Evolutionary conservation across 2,888 invertebrate species (phyloP).

Genomic region (Piscicola geometra): DNA sequence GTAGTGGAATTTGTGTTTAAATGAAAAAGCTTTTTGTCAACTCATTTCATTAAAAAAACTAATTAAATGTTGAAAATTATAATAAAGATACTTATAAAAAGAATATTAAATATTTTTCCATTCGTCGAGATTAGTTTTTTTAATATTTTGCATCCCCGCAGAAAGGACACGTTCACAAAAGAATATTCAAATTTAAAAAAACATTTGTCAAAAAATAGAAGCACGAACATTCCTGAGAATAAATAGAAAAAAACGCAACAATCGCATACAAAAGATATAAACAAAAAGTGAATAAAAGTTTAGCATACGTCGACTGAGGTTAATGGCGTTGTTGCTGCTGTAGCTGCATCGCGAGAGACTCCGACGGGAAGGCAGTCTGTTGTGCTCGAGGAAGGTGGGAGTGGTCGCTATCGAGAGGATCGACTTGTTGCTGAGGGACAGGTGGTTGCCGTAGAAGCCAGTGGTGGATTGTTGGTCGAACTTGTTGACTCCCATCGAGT

Average conservation of each 20-base stretch:
- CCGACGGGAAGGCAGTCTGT: slow-evolving; percentile 14
- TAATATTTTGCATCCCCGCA: too few species aligned
- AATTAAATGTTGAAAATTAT: too few species aligned
- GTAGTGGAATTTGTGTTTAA: too few species aligned
- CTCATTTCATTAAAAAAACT: too few species aligned
- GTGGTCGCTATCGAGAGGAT: slow-evolving; percentile 13
- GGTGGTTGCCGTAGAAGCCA: slow-evolving; percentile 3
- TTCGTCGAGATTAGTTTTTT: too few species aligned
- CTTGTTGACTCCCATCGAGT: slow-evolving; percentile 31
- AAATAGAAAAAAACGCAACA: not conserved
- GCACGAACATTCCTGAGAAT: not conserved
- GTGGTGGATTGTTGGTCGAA: not conserved
- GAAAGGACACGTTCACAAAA: too few species aligned
- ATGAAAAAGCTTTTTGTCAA: too few species aligned
- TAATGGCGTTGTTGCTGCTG: not conserved
- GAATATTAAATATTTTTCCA: too few species aligned
- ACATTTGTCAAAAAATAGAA: too few species aligned
- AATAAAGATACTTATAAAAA: too few species aligned
- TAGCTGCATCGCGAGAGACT: slow-evolving; percentile 30
- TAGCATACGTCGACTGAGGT: not conserved
- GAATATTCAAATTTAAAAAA: too few species aligned
- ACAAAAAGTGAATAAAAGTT: too few species aligned
- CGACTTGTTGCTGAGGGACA: slow-evolving; percentile 28
- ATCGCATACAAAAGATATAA: not conserved
- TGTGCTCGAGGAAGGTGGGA: slow-evolving; percentile 4